Percentiles rank a stretch among this genome's conserved stretches.
Evolutionary conservation across 2,888 invertebrate genomes (phyloP).

Genomic region (Pardosa pseudoannulata): DNA sequence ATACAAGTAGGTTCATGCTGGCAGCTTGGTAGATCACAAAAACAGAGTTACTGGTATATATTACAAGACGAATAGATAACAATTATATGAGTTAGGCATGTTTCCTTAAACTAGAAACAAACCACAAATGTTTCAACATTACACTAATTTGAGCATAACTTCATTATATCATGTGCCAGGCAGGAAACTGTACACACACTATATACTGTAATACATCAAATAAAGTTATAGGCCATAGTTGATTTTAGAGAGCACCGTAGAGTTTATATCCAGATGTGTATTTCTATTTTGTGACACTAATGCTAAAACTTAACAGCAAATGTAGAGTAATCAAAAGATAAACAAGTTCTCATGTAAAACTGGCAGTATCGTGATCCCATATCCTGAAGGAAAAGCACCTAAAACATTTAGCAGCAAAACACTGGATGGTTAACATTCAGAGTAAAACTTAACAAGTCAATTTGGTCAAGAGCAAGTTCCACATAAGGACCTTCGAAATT

Average conservation of each 20-base stretch:
- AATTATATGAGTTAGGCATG: constrained; percentile 55
- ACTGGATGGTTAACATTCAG: constrained; percentile 47
- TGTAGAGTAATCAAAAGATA: constrained; percentile 45
- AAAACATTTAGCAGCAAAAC: constrained; percentile 48
- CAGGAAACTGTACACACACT: constrained; percentile 52
- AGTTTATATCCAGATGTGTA: constrained; percentile 61
- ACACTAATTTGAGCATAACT: constrained; percentile 72
- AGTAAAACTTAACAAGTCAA: constrained; percentile 21
- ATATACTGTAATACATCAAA: constrained; percentile 53
- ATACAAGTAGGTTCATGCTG: constrained; percentile 60
- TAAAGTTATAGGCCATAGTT: constrained; percentile 60
- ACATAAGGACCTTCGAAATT: background rate
- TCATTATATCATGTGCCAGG: constrained; percentile 69
- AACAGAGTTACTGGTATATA: constrained; percentile 58
- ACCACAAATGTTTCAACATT: constrained; percentile 59
- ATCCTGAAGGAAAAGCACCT: constrained; percentile 56
- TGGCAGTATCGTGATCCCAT: constrained; percentile 66
- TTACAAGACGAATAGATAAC: constrained; percentile 65
- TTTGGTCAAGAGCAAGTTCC: constrained; percentile 52
- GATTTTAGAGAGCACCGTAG: constrained; percentile 67
- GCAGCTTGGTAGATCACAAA: constrained; percentile 48
- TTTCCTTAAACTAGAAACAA: constrained; percentile 45
- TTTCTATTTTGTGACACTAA: constrained; percentile 45
- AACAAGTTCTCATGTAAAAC: constrained; percentile 53
- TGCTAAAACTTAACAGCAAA: constrained; percentile 64